These are phyloP conservation scores for Cnemophilus loriae DNA, from an alignment of 2,113 vertebrate species.

Conservation along the genomic window DNA sequence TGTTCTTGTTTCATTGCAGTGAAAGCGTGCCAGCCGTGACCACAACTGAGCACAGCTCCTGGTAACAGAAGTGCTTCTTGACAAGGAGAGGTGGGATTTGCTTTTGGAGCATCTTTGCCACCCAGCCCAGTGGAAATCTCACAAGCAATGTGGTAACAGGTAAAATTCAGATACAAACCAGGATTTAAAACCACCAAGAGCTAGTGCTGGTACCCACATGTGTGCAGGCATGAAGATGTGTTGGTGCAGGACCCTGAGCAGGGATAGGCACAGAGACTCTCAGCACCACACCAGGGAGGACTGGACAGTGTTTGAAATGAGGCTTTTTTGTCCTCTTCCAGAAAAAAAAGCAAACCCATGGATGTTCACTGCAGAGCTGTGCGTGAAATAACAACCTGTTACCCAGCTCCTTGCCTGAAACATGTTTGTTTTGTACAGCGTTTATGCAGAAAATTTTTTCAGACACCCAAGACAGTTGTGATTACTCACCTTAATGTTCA, in stretches of 20 bases:
- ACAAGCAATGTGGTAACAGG: background rate
- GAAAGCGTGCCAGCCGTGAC: background rate
- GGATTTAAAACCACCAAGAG: background rate
- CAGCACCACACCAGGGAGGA: background rate
- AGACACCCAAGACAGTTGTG: constrained; percentile 27
- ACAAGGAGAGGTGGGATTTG: background rate
- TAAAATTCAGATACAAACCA: background rate
- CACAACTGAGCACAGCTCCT: background rate
- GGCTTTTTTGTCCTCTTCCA: background rate
- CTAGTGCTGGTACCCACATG: rapidly evolving
- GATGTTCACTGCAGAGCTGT: background rate
- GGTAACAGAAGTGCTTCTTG: background rate
- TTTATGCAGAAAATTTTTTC: background rate
- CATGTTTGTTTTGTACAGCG: background rate
- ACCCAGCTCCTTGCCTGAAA: background rate
- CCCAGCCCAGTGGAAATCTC: background rate
- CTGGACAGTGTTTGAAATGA: background rate
- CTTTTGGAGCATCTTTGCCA: background rate
- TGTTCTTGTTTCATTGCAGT: background rate
- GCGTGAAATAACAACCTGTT: background rate
- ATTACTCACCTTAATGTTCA: constrained; percentile 38
- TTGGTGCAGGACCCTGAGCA: background rate
- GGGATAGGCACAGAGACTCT: background rate
- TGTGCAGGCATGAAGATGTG: no score
- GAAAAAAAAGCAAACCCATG: background rate